Conservation (phyloP, 1,140 invertebrate genomes). For the Psilanteris sp. region DNA sequence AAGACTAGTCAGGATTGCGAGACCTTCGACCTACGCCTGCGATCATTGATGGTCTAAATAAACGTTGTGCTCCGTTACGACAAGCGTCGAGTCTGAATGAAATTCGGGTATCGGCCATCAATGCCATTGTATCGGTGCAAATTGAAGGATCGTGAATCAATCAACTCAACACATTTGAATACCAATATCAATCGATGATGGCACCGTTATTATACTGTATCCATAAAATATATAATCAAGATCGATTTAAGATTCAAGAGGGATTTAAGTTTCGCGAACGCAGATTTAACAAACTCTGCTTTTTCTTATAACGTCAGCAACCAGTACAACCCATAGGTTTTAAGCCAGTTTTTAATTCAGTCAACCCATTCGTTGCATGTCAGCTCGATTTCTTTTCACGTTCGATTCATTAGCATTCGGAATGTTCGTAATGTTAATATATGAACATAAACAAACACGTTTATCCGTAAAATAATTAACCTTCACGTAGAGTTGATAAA, state of each 20-base stretch:
- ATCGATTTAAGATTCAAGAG: slow-evolving; percentile 7
- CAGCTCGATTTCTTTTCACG: slow-evolving; percentile 30
- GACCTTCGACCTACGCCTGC: slow-evolving; percentile 24
- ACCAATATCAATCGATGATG: slow-evolving; percentile 72
- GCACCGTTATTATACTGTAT: background rate
- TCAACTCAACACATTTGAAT: slow-evolving; percentile 77
- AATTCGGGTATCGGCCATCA: slow-evolving; percentile 16
- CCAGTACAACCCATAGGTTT: slow-evolving; percentile 35
- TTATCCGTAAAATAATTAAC: slow-evolving; percentile 9
- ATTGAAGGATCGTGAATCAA: slow-evolving; percentile 56
- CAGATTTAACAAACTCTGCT: slow-evolving; percentile 37
- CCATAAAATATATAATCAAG: slow-evolving; percentile 9
- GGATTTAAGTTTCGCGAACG: slow-evolving; percentile 24
- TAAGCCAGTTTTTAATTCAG: slow-evolving; percentile 34
- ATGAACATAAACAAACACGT: slow-evolving; percentile 1
- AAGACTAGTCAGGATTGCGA: slow-evolving; percentile 22
- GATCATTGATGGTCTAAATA: slow-evolving; percentile 35
- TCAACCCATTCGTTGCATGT: slow-evolving; percentile 71
- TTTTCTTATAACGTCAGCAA: slow-evolving; percentile 41
- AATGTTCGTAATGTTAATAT: background rate
- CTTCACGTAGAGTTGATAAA: slow-evolving; percentile 9
- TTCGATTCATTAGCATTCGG: background rate
- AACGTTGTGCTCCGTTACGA: no score
- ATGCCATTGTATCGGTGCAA: slow-evolving; percentile 37
- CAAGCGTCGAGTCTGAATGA: no score